Conservation (phyloP, 2,113 vertebrate species). For the Lycaon pictus region DNA sequence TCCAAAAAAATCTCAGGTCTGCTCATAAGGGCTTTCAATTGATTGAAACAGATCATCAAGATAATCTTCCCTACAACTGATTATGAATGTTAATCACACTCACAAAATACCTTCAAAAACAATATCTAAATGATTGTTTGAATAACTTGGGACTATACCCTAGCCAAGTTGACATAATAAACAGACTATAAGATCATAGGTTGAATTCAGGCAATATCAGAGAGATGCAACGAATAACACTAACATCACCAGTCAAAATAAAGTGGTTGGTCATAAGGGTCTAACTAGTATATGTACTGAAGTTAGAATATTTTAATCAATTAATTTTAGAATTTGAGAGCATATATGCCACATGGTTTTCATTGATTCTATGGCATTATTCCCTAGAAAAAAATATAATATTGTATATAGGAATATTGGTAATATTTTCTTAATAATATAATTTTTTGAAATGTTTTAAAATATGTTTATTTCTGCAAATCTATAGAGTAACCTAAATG, state of each 20-base stretch:
- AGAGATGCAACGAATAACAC: not conserved
- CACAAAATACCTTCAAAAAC: not conserved
- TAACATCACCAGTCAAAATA: not conserved
- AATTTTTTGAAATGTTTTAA: not conserved
- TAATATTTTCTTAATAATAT: not conserved
- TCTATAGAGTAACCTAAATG: not conserved
- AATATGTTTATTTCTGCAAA: slow-evolving; percentile 4
- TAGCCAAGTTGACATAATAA: not conserved
- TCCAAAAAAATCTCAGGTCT: not conserved
- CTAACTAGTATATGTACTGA: not conserved
- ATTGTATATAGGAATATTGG: not conserved
- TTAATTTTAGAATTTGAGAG: not conserved
- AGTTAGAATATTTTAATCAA: not conserved
- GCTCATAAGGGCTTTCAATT: not conserved
- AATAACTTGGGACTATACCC: not conserved
- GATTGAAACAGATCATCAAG: not conserved
- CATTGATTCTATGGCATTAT: not conserved
- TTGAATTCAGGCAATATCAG: not conserved
- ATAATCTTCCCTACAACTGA: not conserved
- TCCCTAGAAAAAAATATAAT: not conserved
- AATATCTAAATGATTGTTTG: not conserved
- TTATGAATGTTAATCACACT: not conserved
- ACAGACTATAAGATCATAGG: not conserved
- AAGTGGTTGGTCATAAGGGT: not conserved
- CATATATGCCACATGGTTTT: not conserved